Evolutionary conservation across 2,888 invertebrate species (phyloP).

Genomic region (Agapostemon virescens): DNA sequence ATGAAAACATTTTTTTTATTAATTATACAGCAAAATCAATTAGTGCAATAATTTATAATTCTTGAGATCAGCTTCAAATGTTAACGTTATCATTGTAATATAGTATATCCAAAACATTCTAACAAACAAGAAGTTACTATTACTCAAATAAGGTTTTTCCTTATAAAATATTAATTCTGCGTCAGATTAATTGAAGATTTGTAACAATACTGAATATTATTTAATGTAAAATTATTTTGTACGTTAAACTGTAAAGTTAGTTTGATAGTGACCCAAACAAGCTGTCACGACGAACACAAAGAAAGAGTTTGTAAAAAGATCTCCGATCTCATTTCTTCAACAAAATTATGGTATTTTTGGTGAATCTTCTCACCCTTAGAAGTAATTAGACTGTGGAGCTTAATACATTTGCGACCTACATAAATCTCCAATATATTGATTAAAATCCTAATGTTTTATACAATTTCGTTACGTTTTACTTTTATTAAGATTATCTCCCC

Average conservation of each 20-base stretch:
- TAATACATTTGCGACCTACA: background rate
- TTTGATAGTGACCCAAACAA: background rate
- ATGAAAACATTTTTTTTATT: background rate
- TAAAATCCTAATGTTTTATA: background rate
- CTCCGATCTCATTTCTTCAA: conserved; percentile 10
- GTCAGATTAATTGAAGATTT: background rate
- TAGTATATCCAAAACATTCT: background rate
- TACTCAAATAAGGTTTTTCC: background rate
- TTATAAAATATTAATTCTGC: background rate
- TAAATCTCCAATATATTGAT: background rate
- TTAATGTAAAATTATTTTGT: background rate
- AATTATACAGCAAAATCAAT: background rate
- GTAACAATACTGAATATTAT: background rate
- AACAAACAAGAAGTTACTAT: background rate
- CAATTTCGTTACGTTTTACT: background rate
- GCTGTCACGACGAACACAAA: conserved; percentile 5
- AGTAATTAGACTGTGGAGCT: background rate
- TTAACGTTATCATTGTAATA: background rate
- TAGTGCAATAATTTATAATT: background rate
- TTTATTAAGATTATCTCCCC: background rate
- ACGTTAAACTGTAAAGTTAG: too few relatives aligned
- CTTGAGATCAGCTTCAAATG: background rate
- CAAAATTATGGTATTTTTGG: conserved; percentile 5
- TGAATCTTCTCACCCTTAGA: conserved; percentile 15
- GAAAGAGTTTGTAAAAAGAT: conserved; percentile 1